Base-by-base conservation (phyloP, 2,888 invertebrate species). In the Dastarcus helophoroides region DNA sequence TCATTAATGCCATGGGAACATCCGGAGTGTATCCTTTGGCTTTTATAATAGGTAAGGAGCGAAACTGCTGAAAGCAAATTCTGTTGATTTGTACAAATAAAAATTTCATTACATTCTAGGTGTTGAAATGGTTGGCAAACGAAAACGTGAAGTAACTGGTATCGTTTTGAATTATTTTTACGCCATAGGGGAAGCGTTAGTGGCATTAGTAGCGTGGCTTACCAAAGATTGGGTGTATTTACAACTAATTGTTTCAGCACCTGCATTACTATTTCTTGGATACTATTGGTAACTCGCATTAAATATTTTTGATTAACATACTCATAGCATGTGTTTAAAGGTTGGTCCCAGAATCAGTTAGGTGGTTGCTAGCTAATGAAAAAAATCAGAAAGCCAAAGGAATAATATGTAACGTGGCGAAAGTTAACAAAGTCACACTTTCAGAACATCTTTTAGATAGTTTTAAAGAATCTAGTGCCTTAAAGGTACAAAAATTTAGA, bases 81-180 rank as follows among this genome's bases (percentile, higher is more conserved):
- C 2, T 6, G 6, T 3, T 26, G 3, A 12, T 9, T n/a, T 15
- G 28, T 2, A 26, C 4, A 12, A 12, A 33, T 29, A 13, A 15
- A 21, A 22, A 27, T 4, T 3, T 22, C 9, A 4, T 15, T 26
- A 8, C 26, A 35, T 48, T 53, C 24, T 42, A 68, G 69, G 72
- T 22, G 71, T 76, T 22, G 77, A 77, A 61, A 65, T 76, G 63
- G 76, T 76, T 22, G 76, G 76, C 1, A 68, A 68, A 9, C 63
- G 61, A 14, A 71, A 68, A 46, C 63, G 76, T 6, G 73, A 75
- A 52, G 63, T 74, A 52, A 71, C 73, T 19, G 72, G 73, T 14
- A 68, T 73, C 21, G 65, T 72, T 14, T 56, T 75, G 26, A 73
- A 75, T 47, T 71, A 73, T 46, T 73, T 76, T 47, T 76, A 75